phyloP scores from a whole-genome alignment of 1,140 invertebrate species.

The Coenobita brevimanus region DNA sequence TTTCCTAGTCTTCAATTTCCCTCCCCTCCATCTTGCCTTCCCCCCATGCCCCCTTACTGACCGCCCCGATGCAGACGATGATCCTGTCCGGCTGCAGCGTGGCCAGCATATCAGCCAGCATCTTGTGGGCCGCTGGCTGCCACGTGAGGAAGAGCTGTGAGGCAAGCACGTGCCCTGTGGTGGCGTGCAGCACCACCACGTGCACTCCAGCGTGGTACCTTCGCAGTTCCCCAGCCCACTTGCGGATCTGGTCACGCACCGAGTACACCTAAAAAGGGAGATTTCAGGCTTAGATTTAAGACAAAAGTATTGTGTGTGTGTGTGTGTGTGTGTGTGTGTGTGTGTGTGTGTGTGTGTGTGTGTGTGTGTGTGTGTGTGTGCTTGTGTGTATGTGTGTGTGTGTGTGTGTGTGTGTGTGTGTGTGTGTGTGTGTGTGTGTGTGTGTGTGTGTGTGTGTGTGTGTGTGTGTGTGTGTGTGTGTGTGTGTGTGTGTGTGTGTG shows the following conservation, averaged over 20 bases:
- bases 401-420: slow-evolving; percentile 23
- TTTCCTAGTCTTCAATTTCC: no score
- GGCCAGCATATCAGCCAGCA: slow-evolving; percentile 25
- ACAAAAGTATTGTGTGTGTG: no score
- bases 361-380: not conserved
- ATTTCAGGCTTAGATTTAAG: no score
- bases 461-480: no score
- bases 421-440: not conserved
- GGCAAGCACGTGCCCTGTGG: not conserved
- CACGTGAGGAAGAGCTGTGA: slow-evolving; percentile 48
- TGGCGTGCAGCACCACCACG: slow-evolving; percentile 45
- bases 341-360: not conserved
- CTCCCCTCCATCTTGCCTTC: no score
- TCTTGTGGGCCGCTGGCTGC: slow-evolving; percentile 47
- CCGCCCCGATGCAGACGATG: slow-evolving; percentile 50
- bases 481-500: no score
- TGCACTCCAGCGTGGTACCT: slow-evolving; percentile 49
- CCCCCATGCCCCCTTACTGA: slow-evolving; percentile 42
- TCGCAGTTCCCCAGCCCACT: not conserved
- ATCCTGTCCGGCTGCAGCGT: slow-evolving; percentile 37
- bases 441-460: no score
- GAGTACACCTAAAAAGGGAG: slow-evolving; percentile 11
- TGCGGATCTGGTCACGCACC: not conserved
- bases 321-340: slow-evolving; percentile 24
- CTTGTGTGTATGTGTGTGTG: not conserved